Evolutionary conservation across 2,113 vertebrate species (phyloP).

Genomic region (Oreochromis niloticus): DNA sequence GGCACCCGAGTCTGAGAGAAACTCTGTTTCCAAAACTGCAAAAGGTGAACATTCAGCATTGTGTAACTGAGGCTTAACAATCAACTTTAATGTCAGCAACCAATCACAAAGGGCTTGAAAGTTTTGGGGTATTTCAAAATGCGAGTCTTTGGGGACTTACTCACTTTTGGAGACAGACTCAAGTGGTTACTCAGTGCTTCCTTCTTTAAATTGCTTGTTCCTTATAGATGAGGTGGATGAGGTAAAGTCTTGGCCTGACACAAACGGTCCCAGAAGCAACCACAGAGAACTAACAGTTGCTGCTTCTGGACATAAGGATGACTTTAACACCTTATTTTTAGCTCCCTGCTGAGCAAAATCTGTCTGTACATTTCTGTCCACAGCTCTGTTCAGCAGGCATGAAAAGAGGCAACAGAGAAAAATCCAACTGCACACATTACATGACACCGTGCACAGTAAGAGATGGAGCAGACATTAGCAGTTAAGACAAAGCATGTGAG

Average conservation of each 20-base stretch:
- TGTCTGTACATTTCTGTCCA: neutral
- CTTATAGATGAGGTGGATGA: neutral
- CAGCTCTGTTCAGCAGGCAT: neutral
- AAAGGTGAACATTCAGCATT: neutral
- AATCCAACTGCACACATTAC: neutral
- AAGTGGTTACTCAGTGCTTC: neutral
- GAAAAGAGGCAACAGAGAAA: neutral
- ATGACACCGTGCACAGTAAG: neutral
- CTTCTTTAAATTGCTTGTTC: neutral
- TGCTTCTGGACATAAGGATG: slow-evolving; percentile 14
- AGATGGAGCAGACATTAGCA: neutral
- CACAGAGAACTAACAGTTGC: neutral
- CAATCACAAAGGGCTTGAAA: neutral
- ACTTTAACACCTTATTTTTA: slow-evolving; percentile 19
- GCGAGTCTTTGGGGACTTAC: neutral
- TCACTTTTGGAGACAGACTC: neutral
- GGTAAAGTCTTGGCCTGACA: neutral
- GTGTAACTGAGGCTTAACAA: neutral
- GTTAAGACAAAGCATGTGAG: neutral
- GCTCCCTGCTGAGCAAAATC: slow-evolving; percentile 9
- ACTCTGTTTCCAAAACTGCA: neutral
- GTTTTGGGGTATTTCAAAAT: neutral
- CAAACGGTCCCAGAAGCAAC: neutral
- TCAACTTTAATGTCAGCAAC: neutral
- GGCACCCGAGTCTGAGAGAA: neutral